Evolutionary conservation across 2,797 vertebrate species (phyloP), one percentile per base, ranked within the genome.

Genomic region (Sebastiscus tertius): DNA sequence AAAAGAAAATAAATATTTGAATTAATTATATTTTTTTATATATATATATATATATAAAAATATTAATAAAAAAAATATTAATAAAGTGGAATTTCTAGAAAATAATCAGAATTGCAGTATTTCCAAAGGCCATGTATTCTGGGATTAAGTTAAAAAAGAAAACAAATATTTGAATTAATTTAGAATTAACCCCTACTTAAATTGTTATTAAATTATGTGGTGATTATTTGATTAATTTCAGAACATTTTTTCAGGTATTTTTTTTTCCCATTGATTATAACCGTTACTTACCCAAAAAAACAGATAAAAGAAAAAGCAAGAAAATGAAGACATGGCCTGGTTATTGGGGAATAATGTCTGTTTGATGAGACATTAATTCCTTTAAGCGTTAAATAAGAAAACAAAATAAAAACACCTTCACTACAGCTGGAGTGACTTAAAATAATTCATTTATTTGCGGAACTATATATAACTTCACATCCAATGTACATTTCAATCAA

Each of bases 371-470:
- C 33, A 16, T 52, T 13, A 14, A 76, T 36, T 68, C n/a, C 6
- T 18, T 10, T 10, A 4, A 34, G 4, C 13, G 4, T 27, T 67
- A 10, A n/a, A 58, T 46, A 11, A 39, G 3, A 13, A 31, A 36
- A 13, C 4, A 14, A 12, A 14, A 39, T n/a, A 18, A 39, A 49
- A 58, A 52, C 12, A 63, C 29, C 14, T 69, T 59, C 27, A 79
- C 64, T 33, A 5, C 13, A 55, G 36, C 72, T 63, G 46, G 14
- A 46, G 68, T 82, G 82, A 78, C 84, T 83, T 93, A 89, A 92
- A 92, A 91, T 91, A 90, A 91, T 91, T 75, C 62, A 87, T 93
- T 93, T 92, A 94, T 93, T 94, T 78, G 83, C 63, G 84, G 76
- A 90, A 76, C 78, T 85, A 75, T 82, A 87, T 90, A 89, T 77